phyloP scores from a whole-genome alignment of 1,140 invertebrate genomes.

The Oscheius sp. region DNA sequence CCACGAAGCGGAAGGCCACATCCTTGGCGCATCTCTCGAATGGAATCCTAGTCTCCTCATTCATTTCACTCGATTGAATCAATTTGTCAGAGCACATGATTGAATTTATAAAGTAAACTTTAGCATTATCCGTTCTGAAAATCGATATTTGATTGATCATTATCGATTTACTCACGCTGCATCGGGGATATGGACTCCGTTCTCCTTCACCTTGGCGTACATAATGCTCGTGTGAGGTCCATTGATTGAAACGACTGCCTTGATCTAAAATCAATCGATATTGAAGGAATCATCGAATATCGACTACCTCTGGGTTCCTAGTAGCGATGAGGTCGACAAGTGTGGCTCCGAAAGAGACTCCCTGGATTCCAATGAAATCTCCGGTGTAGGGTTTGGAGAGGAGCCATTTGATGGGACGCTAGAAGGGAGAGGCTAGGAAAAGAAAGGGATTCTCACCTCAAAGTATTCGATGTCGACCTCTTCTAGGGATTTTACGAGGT shows the following conservation, averaged over 20 bases:
- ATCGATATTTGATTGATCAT: not conserved
- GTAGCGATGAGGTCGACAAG: conserved; percentile 29
- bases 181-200: conserved; percentile 10
- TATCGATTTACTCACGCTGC: not conserved
- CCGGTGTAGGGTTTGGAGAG: conserved; percentile 18
- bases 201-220: conserved; percentile 24
- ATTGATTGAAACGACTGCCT: conserved; percentile 32
- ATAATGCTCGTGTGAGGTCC: conserved; percentile 7
- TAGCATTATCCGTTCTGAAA: conserved; percentile 68
- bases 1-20: conserved; percentile 20
- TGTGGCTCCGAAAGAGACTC: conserved; percentile 33
- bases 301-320: conserved; percentile 28
- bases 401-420: conserved; percentile 20
- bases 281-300: too few species aligned
- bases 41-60: conserved; percentile 13
- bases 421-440: too few species aligned
- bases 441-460: not conserved
- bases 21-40: conserved; percentile 20
- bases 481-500: conserved; percentile 21
- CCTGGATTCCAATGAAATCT: conserved; percentile 26
- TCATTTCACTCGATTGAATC: not conserved
- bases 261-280: too few species aligned
- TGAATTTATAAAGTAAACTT: conserved; percentile 53
- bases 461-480: conserved; percentile 31
- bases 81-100: conserved; percentile 11